Conservation (phyloP, 2,888 invertebrate genomes). For the Actias luna region DNA sequence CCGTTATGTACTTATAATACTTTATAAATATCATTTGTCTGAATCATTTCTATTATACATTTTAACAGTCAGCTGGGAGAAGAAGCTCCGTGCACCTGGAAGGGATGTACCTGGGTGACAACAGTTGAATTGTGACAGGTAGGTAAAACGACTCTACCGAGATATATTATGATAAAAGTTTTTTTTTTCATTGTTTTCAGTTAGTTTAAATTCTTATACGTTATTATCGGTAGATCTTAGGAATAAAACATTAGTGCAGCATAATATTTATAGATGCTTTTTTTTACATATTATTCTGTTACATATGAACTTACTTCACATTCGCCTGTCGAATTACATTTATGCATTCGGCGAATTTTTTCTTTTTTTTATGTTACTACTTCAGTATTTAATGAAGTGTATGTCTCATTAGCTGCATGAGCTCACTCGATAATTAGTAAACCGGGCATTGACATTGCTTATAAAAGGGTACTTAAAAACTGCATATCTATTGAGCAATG, state of each 20-base stretch:
- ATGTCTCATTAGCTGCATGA: conserved; percentile 6
- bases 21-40: neutral
- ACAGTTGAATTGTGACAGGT: neutral
- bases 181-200: neutral
- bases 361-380: neutral
- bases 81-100: neutral
- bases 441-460: conserved; percentile 7
- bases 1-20: too few species aligned
- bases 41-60: neutral
- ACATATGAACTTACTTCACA: neutral
- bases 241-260: neutral
- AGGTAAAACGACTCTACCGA: neutral
- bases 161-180: neutral
- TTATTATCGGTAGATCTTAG: neutral
- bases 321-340: neutral
- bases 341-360: neutral
- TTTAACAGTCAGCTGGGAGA: neutral
- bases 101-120: neutral
- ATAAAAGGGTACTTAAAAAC: neutral
- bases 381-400: neutral
- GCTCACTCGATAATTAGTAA: neutral
- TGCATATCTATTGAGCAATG: neutral
- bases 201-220: neutral
- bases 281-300: neutral
- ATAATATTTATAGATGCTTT: neutral